These are phyloP conservation scores for Beris chalybata DNA, from an alignment of 2,888 invertebrate species.

Conservation along the genomic window DNA sequence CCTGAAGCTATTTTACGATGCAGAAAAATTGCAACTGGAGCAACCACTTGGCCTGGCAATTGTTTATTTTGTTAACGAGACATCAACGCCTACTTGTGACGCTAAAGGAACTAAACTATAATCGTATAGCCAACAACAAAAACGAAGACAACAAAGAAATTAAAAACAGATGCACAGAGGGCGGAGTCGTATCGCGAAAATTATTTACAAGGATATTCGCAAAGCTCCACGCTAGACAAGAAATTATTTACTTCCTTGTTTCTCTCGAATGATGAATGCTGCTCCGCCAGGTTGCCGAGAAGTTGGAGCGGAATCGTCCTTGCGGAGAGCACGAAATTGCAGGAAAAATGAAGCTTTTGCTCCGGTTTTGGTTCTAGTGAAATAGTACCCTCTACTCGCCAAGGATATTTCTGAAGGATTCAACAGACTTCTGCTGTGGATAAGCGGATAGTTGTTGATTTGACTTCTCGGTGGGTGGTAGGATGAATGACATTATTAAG, in stretches of 20 bases:
- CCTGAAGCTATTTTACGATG: constrained; percentile 9
- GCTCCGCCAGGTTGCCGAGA: no score
- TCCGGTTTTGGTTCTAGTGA: not conserved
- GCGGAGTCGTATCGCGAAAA: constrained; percentile 36
- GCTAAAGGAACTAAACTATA: constrained; percentile 24
- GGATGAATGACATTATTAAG: not conserved
- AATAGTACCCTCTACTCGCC: not conserved
- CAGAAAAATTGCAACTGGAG: constrained; percentile 38
- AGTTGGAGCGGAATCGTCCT: not conserved
- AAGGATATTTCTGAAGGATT: constrained; percentile 1
- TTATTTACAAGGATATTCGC: constrained; percentile 35
- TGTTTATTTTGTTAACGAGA: constrained; percentile 41
- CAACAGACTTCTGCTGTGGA: constrained; percentile 9
- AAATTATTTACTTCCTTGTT: constrained; percentile 39
- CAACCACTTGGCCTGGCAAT: constrained; percentile 33
- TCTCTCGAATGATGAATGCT: constrained; percentile 25
- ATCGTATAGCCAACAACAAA: constrained; percentile 8
- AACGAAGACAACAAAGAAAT: constrained; percentile 15
- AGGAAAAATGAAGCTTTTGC: constrained; percentile 33
- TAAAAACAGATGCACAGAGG: constrained; percentile 33
- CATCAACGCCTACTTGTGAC: constrained; percentile 40
- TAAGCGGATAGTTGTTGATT: constrained; percentile 22
- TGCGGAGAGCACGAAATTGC: constrained; percentile 35
- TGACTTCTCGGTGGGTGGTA: constrained; percentile 2
- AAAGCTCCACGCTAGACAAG: constrained; percentile 18